Conservation (phyloP, 1,140 invertebrate genomes). For the Zaprionus lachaisei region DNA sequence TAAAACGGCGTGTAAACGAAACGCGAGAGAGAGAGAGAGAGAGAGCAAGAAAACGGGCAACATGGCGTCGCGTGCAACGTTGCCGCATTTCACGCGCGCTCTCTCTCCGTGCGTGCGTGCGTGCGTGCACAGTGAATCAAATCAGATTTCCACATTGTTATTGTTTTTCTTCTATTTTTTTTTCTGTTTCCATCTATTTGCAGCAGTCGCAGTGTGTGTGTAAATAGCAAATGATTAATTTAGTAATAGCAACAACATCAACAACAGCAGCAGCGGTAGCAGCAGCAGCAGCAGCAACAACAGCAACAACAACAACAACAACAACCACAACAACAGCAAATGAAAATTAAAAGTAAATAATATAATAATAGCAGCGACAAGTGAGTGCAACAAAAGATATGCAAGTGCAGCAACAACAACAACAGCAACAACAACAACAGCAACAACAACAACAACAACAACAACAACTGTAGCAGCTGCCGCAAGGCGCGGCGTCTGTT, state of each 20-base stretch:
- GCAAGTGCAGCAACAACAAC: constrained; percentile 16
- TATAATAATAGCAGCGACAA: constrained; percentile 3
- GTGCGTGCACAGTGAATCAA: constrained; percentile 3
- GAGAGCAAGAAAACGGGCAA: constrained; percentile 35
- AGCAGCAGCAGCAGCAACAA: constrained; percentile 24
- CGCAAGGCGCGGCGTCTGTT: constrained; percentile 37
- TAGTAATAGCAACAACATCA: constrained; percentile 34
- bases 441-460: neutral
- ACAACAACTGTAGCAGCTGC: constrained; percentile 16
- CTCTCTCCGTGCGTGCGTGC: constrained; percentile 15
- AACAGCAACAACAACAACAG: neutral
- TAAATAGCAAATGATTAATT: constrained; percentile 57
- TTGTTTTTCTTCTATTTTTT: constrained; percentile 8
- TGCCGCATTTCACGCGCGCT: constrained; percentile 38
- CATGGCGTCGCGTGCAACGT: constrained; percentile 26
- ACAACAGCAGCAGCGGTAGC: constrained; percentile 16
- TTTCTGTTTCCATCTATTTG: constrained; percentile 23
- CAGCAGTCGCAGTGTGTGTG: constrained; percentile 58
- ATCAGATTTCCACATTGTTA: constrained; percentile 21
- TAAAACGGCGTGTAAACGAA: neutral
- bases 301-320: constrained; percentile 30
- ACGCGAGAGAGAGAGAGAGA: neutral
- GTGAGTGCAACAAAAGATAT: constrained; percentile 30
- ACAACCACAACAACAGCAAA: neutral
- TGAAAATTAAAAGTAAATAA: constrained; percentile 9